Percentiles rank a stretch among this genome's conserved stretches.
These are phyloP conservation scores for Acridotheres tristis DNA, from an alignment of 2,797 vertebrate species.

Conservation along the genomic window DNA sequence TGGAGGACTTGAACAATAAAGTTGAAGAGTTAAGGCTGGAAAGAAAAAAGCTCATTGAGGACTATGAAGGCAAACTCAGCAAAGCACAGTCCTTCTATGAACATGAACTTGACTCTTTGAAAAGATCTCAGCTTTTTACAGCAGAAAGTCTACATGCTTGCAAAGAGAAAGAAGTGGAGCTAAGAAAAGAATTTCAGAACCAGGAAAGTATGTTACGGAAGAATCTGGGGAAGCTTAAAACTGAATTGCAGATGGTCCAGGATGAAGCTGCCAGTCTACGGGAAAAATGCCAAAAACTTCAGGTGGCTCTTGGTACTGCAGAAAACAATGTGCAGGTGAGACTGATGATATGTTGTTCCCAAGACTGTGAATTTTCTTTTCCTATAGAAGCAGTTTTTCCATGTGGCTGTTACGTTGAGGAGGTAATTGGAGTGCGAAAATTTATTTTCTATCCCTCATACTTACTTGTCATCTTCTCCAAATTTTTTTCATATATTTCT, in stretches of 20 bases:
- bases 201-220: slow-evolving; percentile 94
- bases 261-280: slow-evolving; percentile 89
- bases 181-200: slow-evolving; percentile 92
- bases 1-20: slow-evolving; percentile 86
- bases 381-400: background rate
- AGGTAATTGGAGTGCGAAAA: background rate
- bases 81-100: slow-evolving; percentile 97
- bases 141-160: slow-evolving; percentile 92
- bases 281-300: slow-evolving; percentile 92
- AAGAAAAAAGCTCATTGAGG: slow-evolving; percentile 91
- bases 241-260: slow-evolving; percentile 89
- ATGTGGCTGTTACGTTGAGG: background rate
- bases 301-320: slow-evolving; percentile 80
- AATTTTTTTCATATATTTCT: background rate
- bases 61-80: slow-evolving; percentile 93
- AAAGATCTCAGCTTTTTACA: slow-evolving; percentile 94
- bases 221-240: slow-evolving; percentile 90
- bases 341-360: background rate
- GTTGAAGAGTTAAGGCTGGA: slow-evolving; percentile 91
- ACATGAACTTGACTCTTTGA: slow-evolving; percentile 94
- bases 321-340: slow-evolving; percentile 89
- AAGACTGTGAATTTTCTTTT: background rate
- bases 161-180: slow-evolving; percentile 94
- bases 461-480: background rate
- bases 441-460: background rate